Conservation (phyloP, 2,797 vertebrate species). For the Luscinia megarhynchos region DNA sequence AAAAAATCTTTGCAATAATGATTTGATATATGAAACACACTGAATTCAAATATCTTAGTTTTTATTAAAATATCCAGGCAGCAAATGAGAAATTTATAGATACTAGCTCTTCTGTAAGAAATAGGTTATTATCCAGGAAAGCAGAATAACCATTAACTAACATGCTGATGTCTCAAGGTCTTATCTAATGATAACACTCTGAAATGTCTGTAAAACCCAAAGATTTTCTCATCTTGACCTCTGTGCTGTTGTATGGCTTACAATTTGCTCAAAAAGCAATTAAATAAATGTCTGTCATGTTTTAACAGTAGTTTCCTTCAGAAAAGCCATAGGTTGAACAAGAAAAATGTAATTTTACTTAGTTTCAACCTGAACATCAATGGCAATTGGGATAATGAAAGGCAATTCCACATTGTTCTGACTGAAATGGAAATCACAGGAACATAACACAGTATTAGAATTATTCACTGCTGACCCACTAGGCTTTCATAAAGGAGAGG, state of each 20-base stretch:
- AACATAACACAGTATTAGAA: background rate
- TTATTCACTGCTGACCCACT: background rate
- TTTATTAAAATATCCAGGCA: constrained; percentile 45
- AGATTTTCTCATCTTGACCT: constrained; percentile 36
- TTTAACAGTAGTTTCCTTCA: constrained; percentile 17
- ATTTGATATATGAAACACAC: background rate
- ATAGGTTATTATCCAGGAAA: constrained; percentile 55
- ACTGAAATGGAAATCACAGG: constrained; percentile 33
- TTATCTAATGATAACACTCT: constrained; percentile 23
- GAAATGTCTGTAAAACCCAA: constrained; percentile 23
- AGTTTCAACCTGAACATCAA: background rate
- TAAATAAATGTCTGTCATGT: constrained; percentile 33
- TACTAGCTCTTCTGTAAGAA: constrained; percentile 22
- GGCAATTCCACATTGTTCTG: background rate
- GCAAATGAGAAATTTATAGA: constrained; percentile 60
- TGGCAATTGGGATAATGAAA: background rate
- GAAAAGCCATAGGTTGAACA: constrained; percentile 21
- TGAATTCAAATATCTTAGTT: background rate
- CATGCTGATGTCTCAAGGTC: constrained; percentile 33
- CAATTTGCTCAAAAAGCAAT: constrained; percentile 38
- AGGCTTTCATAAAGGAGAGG: background rate
- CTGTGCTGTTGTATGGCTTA: constrained; percentile 27
- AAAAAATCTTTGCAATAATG: background rate
- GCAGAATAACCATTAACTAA: constrained; percentile 12
- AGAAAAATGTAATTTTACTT: background rate